Evolutionary conservation across 2,113 vertebrate species (phyloP).

Genomic region (Mesembrinibis cayennensis): DNA sequence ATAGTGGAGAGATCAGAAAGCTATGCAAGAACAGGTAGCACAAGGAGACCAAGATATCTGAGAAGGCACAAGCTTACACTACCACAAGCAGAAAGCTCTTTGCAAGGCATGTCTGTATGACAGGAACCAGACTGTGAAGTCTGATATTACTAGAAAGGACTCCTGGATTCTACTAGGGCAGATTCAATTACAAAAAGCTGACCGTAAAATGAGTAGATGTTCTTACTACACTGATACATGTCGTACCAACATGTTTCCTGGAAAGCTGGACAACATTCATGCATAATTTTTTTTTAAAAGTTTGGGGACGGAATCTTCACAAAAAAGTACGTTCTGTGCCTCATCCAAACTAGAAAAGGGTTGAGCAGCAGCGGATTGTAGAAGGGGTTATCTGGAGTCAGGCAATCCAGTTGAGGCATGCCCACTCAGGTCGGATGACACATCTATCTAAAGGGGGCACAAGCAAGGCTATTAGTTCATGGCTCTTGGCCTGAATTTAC

Average conservation of each 20-base stretch:
- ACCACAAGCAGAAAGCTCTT: neutral
- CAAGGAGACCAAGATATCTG: neutral
- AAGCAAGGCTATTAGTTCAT: neutral
- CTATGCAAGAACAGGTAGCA: neutral
- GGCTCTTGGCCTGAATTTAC: constrained; percentile 17
- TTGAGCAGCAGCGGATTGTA: neutral
- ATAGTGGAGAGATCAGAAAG: neutral
- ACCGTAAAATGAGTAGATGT: constrained; percentile 55
- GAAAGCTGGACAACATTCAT: constrained; percentile 46
- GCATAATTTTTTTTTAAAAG: neutral
- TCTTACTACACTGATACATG: constrained; percentile 26
- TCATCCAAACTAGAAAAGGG: neutral
- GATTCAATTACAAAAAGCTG: constrained; percentile 50
- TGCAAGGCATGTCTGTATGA: neutral
- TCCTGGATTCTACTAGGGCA: neutral
- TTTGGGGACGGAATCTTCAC: constrained; percentile 17
- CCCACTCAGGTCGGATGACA: constrained; percentile 19
- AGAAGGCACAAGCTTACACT: neutral
- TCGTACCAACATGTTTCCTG: constrained; percentile 55
- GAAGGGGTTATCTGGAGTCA: constrained; percentile 41
- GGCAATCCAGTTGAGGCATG: constrained; percentile 22
- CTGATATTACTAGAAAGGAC: constrained; percentile 52
- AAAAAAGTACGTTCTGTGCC: constrained; percentile 47
- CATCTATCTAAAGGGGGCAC: constrained; percentile 39
- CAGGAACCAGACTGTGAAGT: constrained; percentile 8